Evolutionary conservation across 1,140 invertebrate species (phyloP).

Genomic region (Drosophila arawakana): DNA sequence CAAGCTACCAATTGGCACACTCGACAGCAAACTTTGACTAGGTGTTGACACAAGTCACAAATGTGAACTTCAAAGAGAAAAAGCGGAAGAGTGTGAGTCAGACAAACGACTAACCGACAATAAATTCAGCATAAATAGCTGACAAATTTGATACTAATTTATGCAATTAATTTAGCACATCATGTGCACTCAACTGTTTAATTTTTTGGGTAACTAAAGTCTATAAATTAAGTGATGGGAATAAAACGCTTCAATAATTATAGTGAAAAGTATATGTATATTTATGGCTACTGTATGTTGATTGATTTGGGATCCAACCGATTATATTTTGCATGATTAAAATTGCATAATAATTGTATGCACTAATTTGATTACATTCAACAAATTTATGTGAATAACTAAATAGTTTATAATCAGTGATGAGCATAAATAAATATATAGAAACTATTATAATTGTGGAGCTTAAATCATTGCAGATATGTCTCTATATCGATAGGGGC

Average conservation of each 20-base stretch:
- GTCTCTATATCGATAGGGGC: no score
- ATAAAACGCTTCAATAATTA: slow-evolving; percentile 14
- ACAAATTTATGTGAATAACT: neutral
- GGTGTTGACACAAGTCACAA: slow-evolving; percentile 63
- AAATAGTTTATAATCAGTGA: no score
- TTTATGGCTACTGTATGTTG: slow-evolving; percentile 1
- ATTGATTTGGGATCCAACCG: neutral
- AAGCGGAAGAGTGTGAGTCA: slow-evolving; percentile 1
- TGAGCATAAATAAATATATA: no score
- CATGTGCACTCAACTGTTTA: slow-evolving; percentile 46
- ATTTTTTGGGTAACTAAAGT: slow-evolving; percentile 32
- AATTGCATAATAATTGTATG: neutral
- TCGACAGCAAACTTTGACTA: slow-evolving; percentile 61
- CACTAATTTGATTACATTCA: neutral
- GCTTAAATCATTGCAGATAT: no score
- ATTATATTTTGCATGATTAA: neutral
- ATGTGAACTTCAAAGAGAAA: slow-evolving; percentile 23
- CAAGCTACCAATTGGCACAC: slow-evolving; percentile 60
- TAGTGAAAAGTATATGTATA: slow-evolving; percentile 4
- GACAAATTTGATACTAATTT: slow-evolving; percentile 42
- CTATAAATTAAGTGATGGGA: slow-evolving; percentile 10
- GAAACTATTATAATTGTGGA: no score
- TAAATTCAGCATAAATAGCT: slow-evolving; percentile 10
- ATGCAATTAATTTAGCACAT: slow-evolving; percentile 65
- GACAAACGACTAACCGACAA: neutral